phyloP scores from a whole-genome alignment of 2,113 vertebrate genomes.

The Psephotus haematonotus region DNA sequence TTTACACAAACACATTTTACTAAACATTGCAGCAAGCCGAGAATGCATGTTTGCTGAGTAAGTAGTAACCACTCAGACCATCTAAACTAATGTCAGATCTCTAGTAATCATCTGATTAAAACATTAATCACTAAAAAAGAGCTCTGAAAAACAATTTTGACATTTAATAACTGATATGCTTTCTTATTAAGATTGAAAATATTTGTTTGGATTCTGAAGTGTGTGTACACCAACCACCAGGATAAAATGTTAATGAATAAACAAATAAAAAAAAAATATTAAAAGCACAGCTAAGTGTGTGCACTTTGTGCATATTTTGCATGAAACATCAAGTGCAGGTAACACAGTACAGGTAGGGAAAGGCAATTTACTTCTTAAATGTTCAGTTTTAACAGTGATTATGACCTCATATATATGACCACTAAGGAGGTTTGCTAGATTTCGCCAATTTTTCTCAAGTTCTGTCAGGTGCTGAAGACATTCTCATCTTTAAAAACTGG shows the following conservation, averaged over 20 bases:
- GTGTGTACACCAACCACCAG: not conserved
- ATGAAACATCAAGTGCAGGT: not conserved
- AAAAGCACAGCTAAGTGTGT: not conserved
- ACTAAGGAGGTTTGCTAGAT: not conserved
- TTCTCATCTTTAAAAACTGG: not conserved
- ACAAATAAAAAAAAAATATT: not conserved
- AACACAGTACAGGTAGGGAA: not conserved
- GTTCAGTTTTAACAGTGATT: not conserved
- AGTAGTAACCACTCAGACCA: not conserved
- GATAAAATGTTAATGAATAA: not conserved
- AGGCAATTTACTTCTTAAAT: not conserved
- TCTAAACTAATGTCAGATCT: not conserved
- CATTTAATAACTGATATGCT: not conserved
- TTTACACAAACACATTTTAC: not conserved
- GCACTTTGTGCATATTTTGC: not conserved
- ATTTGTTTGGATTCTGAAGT: not conserved
- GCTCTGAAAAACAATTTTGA: not conserved
- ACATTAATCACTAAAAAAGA: not conserved
- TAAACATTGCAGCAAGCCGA: not conserved
- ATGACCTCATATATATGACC: not conserved
- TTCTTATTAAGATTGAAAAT: not conserved
- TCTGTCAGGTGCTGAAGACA: not conserved
- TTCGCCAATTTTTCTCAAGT: not conserved
- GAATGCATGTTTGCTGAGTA: not conserved
- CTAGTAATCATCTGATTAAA: not conserved